Conservation (phyloP, 1,140 invertebrate species). For the Sycophila sp. region DNA sequence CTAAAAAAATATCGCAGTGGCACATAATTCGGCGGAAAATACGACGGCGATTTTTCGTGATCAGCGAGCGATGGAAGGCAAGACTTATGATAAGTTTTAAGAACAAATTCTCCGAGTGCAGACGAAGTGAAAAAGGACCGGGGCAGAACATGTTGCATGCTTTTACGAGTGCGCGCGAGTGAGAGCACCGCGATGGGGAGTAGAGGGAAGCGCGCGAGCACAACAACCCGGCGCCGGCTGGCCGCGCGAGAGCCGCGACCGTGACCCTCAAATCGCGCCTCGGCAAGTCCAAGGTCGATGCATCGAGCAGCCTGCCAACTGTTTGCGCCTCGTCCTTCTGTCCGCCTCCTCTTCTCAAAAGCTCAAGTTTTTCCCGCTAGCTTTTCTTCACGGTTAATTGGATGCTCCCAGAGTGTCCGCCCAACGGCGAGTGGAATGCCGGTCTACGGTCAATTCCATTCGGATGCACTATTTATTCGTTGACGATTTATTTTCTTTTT, state of each 20-base stretch:
- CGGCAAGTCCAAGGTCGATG: conserved; percentile 53
- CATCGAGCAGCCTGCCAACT: conserved; percentile 47
- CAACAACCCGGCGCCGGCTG: neutral
- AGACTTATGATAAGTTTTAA: too few relatives aligned
- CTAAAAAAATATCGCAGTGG: too few relatives aligned
- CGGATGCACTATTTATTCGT: neutral
- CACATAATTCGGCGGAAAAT: too few relatives aligned
- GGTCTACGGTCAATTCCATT: too few relatives aligned
- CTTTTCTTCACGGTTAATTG: too few relatives aligned
- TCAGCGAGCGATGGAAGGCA: too few relatives aligned
- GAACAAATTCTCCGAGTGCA: too few relatives aligned
- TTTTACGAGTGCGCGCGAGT: too few relatives aligned
- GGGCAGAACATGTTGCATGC: neutral
- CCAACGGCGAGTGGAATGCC: too few relatives aligned
- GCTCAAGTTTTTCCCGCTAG: neutral
- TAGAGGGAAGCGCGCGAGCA: neutral
- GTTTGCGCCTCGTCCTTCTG: neutral
- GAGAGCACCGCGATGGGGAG: too few relatives aligned
- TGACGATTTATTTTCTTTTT: neutral
- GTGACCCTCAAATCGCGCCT: conserved; percentile 39
- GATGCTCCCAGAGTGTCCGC: neutral
- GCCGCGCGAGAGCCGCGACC: conserved; percentile 40
- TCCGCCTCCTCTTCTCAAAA: neutral
- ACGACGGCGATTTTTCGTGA: too few relatives aligned
- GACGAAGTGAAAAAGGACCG: too few relatives aligned